A percentile compares a stretch with the other conserved stretches of the same genome.
These are phyloP conservation scores for Cygnus buccinator DNA, from an alignment of 2,113 vertebrate genomes.

Conservation along the genomic window DNA sequence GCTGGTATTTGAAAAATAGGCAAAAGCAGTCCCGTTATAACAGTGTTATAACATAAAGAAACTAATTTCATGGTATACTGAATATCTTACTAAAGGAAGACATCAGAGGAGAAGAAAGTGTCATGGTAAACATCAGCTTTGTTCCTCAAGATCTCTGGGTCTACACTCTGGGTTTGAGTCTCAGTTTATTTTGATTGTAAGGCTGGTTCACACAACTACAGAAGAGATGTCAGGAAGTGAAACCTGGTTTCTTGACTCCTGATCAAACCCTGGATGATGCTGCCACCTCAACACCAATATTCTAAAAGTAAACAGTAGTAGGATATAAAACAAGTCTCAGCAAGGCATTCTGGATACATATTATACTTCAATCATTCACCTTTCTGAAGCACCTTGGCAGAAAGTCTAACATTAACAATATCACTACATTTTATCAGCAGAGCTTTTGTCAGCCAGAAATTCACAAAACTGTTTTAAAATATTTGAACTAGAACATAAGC, in stretches of 20 bases:
- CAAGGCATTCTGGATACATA: too few relatives aligned
- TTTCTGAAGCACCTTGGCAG: not conserved
- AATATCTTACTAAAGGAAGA: not conserved
- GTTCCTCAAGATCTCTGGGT: not conserved
- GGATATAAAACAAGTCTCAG: not conserved
- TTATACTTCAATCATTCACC: not conserved
- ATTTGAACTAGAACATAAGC: not conserved
- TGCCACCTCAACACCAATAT: not conserved
- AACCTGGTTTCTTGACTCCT: not conserved
- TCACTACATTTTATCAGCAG: not conserved
- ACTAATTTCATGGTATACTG: not conserved
- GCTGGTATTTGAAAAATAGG: not conserved
- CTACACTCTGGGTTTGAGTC: not conserved
- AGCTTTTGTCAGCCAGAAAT: not conserved
- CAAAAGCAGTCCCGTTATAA: not conserved
- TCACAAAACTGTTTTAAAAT: not conserved
- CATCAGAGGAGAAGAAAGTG: not conserved
- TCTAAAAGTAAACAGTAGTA: not conserved
- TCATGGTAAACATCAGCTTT: not conserved
- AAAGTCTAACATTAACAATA: not conserved
- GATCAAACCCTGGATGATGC: not conserved
- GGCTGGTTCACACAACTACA: not conserved
- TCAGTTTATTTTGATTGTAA: not conserved
- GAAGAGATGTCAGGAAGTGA: not conserved
- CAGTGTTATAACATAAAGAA: fast-evolving